Base-by-base conservation (phyloP, 2,797 vertebrate species). In the Tenualosa thibaudeaui region DNA sequence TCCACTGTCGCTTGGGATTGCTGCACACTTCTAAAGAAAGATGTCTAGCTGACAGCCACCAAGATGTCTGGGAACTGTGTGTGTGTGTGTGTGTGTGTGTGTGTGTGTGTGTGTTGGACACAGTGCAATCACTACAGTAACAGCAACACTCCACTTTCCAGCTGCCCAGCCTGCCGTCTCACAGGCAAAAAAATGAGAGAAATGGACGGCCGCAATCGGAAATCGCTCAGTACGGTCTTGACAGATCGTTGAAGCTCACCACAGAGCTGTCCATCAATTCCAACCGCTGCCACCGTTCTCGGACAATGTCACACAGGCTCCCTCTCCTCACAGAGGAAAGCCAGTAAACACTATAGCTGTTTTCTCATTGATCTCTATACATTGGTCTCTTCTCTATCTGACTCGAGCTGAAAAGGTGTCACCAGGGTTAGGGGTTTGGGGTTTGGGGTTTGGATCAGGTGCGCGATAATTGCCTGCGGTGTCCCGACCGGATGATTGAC, bases 211-310 rank as follows among this genome's bases (percentile, higher is more conserved):
- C 4, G 68, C 68, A 7, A 19, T 40, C 15, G 15, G 68, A 75
- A 43, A 75, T 75, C 37, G 5, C 68, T 75, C 68, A 75, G 68
- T 43, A 19, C 17, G 15, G 68, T 19, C 37, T 75, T 40, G 68
- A 43, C 68, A 75, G 31, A 75, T 75, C 15, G 31, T 75, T 75
- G 68, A 19, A 19, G 68, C 68, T 75, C 65, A 71, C 65, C 65
- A 43, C 68, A 75, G 68, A 19, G 68, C 31, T 43, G 68, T 75
- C 68, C 37, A 22, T 75, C 68, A 75, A 37, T 40, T 75, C 62
- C 10, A 37, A 31, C 24, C 9, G 3, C 24, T 24, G n/a, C 54
- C 54, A 4, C 62, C 62, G 13, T 37, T 19, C 37, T 19, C 0
- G 12, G 26, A 13, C 24, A 26, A 1, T 65, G 65, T 26, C 31